Conservation (phyloP, 2,797 vertebrate genomes). For the Sarcoramphus papa region DNA sequence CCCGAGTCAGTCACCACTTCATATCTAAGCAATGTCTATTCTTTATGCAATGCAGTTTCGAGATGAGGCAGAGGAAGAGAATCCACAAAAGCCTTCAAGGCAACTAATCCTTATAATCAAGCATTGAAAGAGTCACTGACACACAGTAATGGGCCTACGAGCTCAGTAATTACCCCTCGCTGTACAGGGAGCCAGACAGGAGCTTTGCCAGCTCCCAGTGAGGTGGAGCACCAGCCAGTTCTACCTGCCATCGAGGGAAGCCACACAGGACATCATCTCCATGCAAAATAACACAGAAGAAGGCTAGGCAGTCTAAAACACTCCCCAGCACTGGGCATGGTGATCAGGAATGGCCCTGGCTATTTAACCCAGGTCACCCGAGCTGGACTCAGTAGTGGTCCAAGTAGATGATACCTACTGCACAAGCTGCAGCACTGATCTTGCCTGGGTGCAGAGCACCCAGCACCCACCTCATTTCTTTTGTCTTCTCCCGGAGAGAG, state of each 20-base stretch:
- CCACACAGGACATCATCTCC: background rate
- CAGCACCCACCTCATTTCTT: background rate
- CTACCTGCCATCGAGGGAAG: background rate
- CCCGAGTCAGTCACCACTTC: background rate
- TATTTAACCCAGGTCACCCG: background rate
- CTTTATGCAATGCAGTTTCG: constrained; percentile 24
- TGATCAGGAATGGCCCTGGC: fast-evolving
- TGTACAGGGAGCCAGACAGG: constrained; percentile 5
- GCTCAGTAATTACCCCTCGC: constrained; percentile 8
- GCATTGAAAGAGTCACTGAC: background rate
- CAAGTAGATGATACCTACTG: background rate
- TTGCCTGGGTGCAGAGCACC: background rate
- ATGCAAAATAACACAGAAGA: background rate
- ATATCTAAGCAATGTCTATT: background rate
- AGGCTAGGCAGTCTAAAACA: background rate
- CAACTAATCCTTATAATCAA: constrained; percentile 41
- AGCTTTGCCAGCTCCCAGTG: background rate
- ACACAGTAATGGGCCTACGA: background rate
- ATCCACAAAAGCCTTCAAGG: constrained; percentile 37
- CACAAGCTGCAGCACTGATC: background rate
- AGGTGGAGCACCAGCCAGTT: constrained; percentile 16
- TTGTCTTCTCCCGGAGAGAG: background rate
- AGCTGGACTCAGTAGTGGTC: background rate
- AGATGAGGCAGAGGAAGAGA: constrained; percentile 29
- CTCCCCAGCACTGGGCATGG: fast-evolving